A percentile compares a stretch with the other conserved stretches of the same genome.
Evolutionary conservation across 2,113 vertebrate species (phyloP).

Genomic region (Macrotis lagotis): DNA sequence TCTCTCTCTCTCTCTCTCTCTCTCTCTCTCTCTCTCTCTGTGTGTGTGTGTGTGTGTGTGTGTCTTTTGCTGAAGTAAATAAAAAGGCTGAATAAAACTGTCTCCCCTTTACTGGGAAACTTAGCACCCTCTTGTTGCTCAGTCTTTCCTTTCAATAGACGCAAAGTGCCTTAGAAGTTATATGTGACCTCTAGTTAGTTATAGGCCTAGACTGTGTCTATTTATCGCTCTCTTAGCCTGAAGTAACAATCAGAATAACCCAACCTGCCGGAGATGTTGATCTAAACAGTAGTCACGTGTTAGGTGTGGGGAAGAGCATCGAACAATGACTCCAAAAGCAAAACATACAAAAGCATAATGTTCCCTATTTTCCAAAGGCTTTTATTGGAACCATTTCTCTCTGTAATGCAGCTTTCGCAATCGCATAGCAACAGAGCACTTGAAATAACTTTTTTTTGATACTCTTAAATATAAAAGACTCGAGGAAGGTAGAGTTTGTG

Average conservation of each 20-base stretch:
- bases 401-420: conserved; percentile 76
- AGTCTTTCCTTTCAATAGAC: conserved; percentile 45
- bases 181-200: conserved; percentile 59
- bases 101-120: conserved; percentile 35
- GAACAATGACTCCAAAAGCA: conserved; percentile 71
- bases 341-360: conserved; percentile 73
- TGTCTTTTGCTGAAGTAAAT: too few relatives aligned
- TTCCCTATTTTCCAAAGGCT: conserved; percentile 80
- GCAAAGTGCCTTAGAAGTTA: neutral
- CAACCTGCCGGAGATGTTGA: conserved; percentile 78
- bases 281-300: conserved; percentile 58
- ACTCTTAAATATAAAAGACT: conserved; percentile 68
- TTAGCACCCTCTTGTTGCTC: neutral
- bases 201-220: conserved; percentile 78
- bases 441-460: conserved; percentile 80
- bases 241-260: conserved; percentile 79
- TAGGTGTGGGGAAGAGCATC: conserved; percentile 60
- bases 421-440: conserved; percentile 81
- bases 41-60: too few relatives aligned
- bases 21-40: neutral
- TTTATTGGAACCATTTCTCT: conserved; percentile 81
- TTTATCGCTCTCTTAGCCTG: conserved; percentile 72
- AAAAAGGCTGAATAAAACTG: conserved; percentile 38
- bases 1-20: neutral
- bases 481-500: conserved; percentile 64